phyloP scores from a whole-genome alignment of 1,140 invertebrate species.

The Drosophila orosa region DNA sequence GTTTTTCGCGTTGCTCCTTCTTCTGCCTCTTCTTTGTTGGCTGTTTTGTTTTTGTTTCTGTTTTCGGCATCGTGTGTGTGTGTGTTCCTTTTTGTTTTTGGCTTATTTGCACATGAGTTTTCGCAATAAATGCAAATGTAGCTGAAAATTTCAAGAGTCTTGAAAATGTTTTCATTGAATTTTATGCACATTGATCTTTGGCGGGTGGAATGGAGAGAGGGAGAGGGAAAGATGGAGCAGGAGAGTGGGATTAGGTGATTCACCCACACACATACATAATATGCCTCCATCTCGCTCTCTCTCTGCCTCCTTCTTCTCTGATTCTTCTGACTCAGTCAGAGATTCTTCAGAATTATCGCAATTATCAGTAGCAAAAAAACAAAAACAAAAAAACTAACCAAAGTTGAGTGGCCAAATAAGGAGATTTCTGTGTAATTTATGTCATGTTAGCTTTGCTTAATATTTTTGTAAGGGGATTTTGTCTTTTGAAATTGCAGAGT shows the following conservation, averaged over 20 bases:
- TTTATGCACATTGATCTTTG: constrained; percentile 25
- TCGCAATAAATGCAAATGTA: constrained; percentile 49
- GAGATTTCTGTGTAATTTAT: constrained; percentile 23
- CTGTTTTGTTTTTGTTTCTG: constrained; percentile 30
- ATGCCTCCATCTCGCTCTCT: not conserved
- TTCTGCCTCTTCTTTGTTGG: constrained; percentile 3
- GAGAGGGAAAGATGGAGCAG: not conserved
- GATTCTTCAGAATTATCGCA: constrained; percentile 56
- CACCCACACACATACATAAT: constrained; percentile 14
- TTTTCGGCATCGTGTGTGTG: constrained; percentile 13
- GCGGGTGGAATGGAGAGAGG: not conserved
- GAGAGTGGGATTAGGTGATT: constrained; percentile 23
- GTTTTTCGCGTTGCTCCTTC: constrained; percentile 19
- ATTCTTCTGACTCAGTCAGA: constrained; percentile 38
- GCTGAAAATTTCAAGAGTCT: constrained; percentile 7
- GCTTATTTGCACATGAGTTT: constrained; percentile 33
- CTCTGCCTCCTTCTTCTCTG: not conserved
- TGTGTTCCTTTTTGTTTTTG: constrained; percentile 8
- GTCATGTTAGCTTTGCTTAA: constrained; percentile 11
- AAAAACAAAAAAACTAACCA: not conserved
- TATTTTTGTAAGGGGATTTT: constrained; percentile 11
- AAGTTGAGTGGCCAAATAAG: constrained; percentile 21
- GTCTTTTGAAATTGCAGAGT: not conserved
- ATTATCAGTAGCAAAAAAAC: constrained; percentile 41
- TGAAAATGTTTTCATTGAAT: constrained; percentile 23